Evolutionary conservation across 2,797 vertebrate species (phyloP).

Genomic region (Diplodus puntazzo): DNA sequence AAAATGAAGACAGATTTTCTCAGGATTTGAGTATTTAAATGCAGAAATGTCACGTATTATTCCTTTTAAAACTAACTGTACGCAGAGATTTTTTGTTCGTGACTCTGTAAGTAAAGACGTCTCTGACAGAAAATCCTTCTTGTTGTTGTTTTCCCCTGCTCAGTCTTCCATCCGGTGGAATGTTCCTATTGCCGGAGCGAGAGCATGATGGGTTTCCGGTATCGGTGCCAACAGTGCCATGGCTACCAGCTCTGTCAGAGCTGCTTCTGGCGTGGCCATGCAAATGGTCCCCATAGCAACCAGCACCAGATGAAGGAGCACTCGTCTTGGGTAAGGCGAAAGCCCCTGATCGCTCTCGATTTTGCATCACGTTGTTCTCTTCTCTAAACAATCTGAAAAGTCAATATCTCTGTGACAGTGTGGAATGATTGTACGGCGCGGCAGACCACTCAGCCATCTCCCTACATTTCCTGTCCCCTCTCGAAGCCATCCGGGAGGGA

Average conservation of each 20-base stretch:
- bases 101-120: neutral
- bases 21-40: too few species aligned
- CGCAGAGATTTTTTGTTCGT: neutral
- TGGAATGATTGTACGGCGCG: conserved; percentile 36
- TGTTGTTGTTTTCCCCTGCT: neutral
- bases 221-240: conserved; percentile 99
- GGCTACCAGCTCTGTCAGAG: conserved; percentile 98
- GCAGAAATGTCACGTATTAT: too few species aligned
- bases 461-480: conserved; percentile 35
- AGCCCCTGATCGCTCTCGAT: conserved; percentile 16
- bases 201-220: conserved; percentile 99
- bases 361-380: conserved; percentile 5
- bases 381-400: conserved; percentile 28
- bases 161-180: conserved; percentile 99
- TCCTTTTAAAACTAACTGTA: neutral
- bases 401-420: conserved; percentile 26
- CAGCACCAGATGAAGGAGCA: conserved; percentile 99
- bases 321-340: conserved; percentile 93
- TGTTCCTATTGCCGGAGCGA: conserved; percentile 97
- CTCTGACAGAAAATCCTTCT: neutral
- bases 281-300: conserved; percentile 96
- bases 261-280: conserved; percentile 98
- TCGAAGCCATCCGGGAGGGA: conserved; percentile 32
- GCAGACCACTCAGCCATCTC: neutral
- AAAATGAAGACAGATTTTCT: too few species aligned